These are phyloP conservation scores for Drosophila seguyi DNA, from an alignment of 1,140 invertebrate species.

Conservation along the genomic window DNA sequence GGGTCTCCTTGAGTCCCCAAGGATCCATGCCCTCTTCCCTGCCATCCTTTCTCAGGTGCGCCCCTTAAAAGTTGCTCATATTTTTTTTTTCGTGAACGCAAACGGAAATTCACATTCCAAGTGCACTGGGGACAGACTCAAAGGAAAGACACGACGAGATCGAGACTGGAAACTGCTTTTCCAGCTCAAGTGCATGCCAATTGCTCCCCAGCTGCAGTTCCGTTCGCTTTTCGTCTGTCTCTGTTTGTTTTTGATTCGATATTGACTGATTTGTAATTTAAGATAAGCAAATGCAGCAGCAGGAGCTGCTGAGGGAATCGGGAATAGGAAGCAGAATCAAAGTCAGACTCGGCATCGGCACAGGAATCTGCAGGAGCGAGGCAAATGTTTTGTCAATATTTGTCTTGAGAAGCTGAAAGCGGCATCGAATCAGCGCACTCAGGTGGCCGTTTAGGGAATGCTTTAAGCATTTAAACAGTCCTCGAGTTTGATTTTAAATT, in stretches of 20 bases:
- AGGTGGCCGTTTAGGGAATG: conserved; percentile 36
- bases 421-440: conserved; percentile 11
- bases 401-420: conserved; percentile 35
- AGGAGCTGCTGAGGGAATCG: conserved; percentile 14
- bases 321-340: conserved; percentile 7
- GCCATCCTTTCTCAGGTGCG: neutral
- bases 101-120: conserved; percentile 34
- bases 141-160: conserved; percentile 18
- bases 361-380: conserved; percentile 19
- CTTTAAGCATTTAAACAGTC: conserved; percentile 15
- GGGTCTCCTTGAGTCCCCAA: neutral
- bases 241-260: conserved; percentile 75
- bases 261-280: conserved; percentile 83
- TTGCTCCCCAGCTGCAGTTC: conserved; percentile 34
- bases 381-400: conserved; percentile 82
- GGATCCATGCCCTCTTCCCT: neutral
- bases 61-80: conserved; percentile 25
- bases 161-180: conserved; percentile 44
- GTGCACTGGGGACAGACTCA: conserved; percentile 16
- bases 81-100: conserved; percentile 10
- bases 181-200: conserved; percentile 53
- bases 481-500: neutral
- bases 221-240: conserved; percentile 23
- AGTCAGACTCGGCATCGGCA: neutral
- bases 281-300: conserved; percentile 78